Evolutionary conservation across 2,113 vertebrate species (phyloP).

Genomic region (Cisticola juncidis): DNA sequence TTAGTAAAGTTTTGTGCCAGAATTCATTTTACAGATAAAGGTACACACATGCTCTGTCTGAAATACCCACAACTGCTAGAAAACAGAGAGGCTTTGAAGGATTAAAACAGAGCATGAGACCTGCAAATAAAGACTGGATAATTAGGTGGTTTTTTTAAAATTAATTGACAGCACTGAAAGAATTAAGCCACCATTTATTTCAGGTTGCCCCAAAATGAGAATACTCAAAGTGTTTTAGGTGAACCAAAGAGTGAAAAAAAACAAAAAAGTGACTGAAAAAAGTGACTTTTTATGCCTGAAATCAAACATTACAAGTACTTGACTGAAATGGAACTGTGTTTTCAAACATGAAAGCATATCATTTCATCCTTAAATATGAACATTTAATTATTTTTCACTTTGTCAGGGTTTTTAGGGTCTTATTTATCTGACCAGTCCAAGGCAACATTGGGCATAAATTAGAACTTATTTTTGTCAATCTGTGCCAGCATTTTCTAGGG

Average conservation of each 20-base stretch:
- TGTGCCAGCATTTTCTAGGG: background rate
- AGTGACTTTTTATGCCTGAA: background rate
- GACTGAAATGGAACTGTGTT: background rate
- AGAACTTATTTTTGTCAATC: background rate
- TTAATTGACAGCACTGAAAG: background rate
- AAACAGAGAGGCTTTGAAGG: background rate
- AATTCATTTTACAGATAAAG: background rate
- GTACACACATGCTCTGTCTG: background rate
- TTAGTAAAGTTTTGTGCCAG: background rate
- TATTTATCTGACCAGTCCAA: background rate
- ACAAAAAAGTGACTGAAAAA: background rate
- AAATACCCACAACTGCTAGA: background rate
- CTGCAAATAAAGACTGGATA: background rate
- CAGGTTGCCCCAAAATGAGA: background rate
- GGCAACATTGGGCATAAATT: background rate
- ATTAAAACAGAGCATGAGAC: background rate
- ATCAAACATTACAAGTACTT: background rate
- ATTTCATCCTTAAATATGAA: background rate
- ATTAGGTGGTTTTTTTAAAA: rapidly evolving
- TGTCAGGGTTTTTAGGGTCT: background rate
- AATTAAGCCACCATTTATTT: background rate
- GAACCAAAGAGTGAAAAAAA: background rate
- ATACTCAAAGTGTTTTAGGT: background rate
- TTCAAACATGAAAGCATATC: background rate
- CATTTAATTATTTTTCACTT: background rate